These are phyloP conservation scores for Leiothrix lutea DNA, from an alignment of 2,113 vertebrate species.

Conservation along the genomic window DNA sequence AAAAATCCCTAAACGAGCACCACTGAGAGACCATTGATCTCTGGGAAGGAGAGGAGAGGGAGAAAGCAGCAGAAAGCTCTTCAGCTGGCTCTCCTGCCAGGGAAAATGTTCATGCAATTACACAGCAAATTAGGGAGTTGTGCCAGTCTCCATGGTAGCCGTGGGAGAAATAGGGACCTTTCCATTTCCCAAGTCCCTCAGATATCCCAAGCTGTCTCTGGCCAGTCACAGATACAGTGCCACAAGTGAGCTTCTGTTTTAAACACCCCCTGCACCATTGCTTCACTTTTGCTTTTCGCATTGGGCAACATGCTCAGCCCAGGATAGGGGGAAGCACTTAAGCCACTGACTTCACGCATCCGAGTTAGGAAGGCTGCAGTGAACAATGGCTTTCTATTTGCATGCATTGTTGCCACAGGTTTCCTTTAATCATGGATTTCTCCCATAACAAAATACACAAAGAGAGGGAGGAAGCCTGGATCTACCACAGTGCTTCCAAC, in stretches of 20 bases:
- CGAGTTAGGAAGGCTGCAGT: neutral
- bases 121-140: neutral
- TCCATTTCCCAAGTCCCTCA: neutral
- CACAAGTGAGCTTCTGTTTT: neutral
- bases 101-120: neutral
- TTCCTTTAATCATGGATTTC: constrained; percentile 41
- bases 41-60: neutral
- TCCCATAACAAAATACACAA: constrained; percentile 16
- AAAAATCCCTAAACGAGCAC: neutral
- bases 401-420: neutral
- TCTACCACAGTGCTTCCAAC: neutral
- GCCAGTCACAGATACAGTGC: neutral
- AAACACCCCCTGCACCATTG: neutral
- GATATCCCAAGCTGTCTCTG: neutral
- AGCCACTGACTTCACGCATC: neutral
- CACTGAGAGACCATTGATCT: neutral
- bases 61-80: neutral
- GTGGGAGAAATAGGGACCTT: neutral
- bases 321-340: neutral
- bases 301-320: neutral
- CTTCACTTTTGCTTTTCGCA: neutral
- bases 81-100: neutral
- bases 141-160: neutral
- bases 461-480: neutral
- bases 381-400: neutral